Percentiles rank a stretch among this genome's conserved stretches.
phyloP scores from a whole-genome alignment of 2,888 invertebrate genomes.

The Strigamia crassipes region DNA sequence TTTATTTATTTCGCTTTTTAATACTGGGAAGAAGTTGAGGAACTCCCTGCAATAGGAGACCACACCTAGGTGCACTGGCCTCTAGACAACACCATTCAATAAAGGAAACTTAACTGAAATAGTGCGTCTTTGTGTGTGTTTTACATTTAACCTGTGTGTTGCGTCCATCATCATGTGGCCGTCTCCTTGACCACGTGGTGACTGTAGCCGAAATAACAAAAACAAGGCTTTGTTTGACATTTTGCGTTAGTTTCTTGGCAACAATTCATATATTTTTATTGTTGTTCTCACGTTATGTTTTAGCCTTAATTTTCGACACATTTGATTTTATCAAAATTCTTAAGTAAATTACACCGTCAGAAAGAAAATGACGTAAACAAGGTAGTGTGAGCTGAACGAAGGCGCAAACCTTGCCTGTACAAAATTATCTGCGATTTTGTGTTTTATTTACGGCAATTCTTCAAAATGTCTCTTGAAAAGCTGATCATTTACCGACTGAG shows the following conservation, averaged over 20 bases:
- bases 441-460: neutral
- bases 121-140: too few relatives aligned
- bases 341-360: neutral
- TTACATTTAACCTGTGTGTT: too few relatives aligned
- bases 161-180: too few relatives aligned
- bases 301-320: neutral
- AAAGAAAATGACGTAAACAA: neutral
- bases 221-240: too few relatives aligned
- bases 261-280: neutral
- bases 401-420: neutral
- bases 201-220: too few relatives aligned
- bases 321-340: neutral
- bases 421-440: neutral
- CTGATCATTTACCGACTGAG: neutral
- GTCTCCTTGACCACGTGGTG: too few relatives aligned
- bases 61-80: too few relatives aligned
- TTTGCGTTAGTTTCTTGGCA: neutral
- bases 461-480: neutral
- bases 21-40: too few relatives aligned
- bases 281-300: neutral
- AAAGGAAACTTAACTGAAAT: too few relatives aligned
- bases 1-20: too few relatives aligned
- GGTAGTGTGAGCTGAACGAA: neutral
- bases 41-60: too few relatives aligned
- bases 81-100: too few relatives aligned